Evolutionary conservation across 2,113 vertebrate species (phyloP).

Genomic region (Dromaius novaehollandiae): DNA sequence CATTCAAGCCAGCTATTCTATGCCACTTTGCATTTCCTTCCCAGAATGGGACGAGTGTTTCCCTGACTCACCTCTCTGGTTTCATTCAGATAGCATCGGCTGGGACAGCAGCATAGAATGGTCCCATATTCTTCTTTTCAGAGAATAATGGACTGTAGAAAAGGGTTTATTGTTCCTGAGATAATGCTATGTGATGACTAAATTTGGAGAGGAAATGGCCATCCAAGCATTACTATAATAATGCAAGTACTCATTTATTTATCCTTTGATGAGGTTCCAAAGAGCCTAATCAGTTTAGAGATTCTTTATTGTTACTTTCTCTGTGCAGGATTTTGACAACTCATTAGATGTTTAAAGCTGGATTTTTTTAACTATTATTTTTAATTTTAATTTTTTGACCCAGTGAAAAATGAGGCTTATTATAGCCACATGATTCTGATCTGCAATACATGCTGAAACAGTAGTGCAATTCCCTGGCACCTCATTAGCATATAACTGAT

Average conservation of each 20-base stretch:
- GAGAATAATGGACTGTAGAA: slow-evolving; percentile 19
- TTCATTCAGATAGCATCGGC: not conserved
- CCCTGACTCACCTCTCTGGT: not conserved
- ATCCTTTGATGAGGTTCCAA: slow-evolving; percentile 37
- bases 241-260: slow-evolving; percentile 32
- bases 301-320: slow-evolving; percentile 5
- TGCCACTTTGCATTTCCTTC: not conserved
- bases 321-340: not conserved
- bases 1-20: not conserved
- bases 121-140: not conserved
- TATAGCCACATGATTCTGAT: not conserved
- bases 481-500: not conserved
- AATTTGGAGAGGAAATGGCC: slow-evolving; percentile 14
- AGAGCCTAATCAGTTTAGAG: slow-evolving; percentile 27
- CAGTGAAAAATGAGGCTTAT: not conserved
- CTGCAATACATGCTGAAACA: not conserved
- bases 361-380: not conserved
- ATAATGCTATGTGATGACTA: slow-evolving; percentile 36
- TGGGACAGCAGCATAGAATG: not conserved
- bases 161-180: slow-evolving; percentile 26
- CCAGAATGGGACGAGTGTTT: rapidly evolving
- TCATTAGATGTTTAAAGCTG: not conserved
- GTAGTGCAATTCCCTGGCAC: rapidly evolving
- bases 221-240: slow-evolving; percentile 36
- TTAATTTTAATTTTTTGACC: not conserved